Evolutionary conservation across 1,140 invertebrate species (phyloP), one percentile per base, ranked within the genome.

Genomic region (Archegozetes longisetosus): DNA sequence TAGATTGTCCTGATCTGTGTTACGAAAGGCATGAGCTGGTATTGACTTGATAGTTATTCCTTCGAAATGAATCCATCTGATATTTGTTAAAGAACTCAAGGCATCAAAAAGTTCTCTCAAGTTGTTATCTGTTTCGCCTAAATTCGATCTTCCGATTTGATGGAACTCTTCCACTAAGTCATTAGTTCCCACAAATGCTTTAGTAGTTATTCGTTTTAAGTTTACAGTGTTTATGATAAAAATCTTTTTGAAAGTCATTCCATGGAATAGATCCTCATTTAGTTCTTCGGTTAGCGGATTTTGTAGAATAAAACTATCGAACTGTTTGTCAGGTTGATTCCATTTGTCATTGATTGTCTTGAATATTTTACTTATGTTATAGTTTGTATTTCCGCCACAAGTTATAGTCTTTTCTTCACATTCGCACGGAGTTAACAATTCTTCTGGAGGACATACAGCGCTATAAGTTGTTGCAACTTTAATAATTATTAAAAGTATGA

Each of bases 71-170:
- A 58, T 58, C 14, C 25, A 12, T 46, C 40, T 26, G 2, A 17
- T 20, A 23, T 58, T 51, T 1, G 24, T n/a, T 26, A 58, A 20
- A 20, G 46, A 29, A 46, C 49, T 58, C 2, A 58, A 2, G 26
- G 57, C 46, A 46, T 58, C 57, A n/a, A 58, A 58, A 13, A 58
- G 47, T 20, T 58, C 57, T 12, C 23, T 51, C 2, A 47, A 14
- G 25, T 58, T 17, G 17, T 14, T 3, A 53, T 58, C 57, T n/a
- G n/a, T n/a, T 51, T 49, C 57, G 20, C 57, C 57, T 1, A 58
- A 26, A 2, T 20, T n/a, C 24, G 40, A 49, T 51, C 50, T 47
- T 1, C 57, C 57, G 6, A 9, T 6, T 14, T n/a, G 24, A 24
- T 50, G n/a, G 20, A 58, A 58, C 25, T 58, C 2, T 22, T 58